These are phyloP conservation scores for Anastrepha ludens DNA, from an alignment of 1,140 invertebrate genomes.

Conservation along the genomic window DNA sequence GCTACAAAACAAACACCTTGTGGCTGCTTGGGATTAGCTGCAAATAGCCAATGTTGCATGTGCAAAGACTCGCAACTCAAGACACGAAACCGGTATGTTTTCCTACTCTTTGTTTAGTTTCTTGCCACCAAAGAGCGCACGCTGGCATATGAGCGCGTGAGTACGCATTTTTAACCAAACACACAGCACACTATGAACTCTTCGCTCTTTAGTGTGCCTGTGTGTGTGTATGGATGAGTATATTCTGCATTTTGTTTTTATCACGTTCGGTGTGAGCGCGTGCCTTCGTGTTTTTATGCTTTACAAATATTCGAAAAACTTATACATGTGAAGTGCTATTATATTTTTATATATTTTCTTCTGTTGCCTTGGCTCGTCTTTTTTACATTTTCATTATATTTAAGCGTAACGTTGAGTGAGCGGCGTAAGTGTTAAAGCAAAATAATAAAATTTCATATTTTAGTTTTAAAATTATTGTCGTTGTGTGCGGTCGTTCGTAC, in stretches of 20 bases:
- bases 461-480: slow-evolving; percentile 56
- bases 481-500: slow-evolving; percentile 31
- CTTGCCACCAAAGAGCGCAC: slow-evolving; percentile 1
- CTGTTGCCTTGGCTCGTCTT: slow-evolving; percentile 41
- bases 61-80: slow-evolving; percentile 8
- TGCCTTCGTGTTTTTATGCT: slow-evolving; percentile 23
- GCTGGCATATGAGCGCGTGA: not conserved
- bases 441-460: slow-evolving; percentile 56
- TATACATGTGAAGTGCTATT: slow-evolving; percentile 46
- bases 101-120: not conserved
- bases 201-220: not conserved
- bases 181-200: not conserved
- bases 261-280: slow-evolving; percentile 23
- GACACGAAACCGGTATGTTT: slow-evolving; percentile 25
- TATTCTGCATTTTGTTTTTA: slow-evolving; percentile 50
- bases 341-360: slow-evolving; percentile 52
- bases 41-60: slow-evolving; percentile 23
- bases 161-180: not conserved
- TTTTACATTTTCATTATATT: slow-evolving; percentile 54
- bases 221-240: not conserved
- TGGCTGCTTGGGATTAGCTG: not conserved
- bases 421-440: slow-evolving; percentile 54
- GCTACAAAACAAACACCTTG: not conserved
- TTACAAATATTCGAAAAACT: slow-evolving; percentile 45
- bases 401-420: slow-evolving; percentile 30